phyloP scores from a whole-genome alignment of 2,888 invertebrate species.

The Caenorhabditis sp. region DNA sequence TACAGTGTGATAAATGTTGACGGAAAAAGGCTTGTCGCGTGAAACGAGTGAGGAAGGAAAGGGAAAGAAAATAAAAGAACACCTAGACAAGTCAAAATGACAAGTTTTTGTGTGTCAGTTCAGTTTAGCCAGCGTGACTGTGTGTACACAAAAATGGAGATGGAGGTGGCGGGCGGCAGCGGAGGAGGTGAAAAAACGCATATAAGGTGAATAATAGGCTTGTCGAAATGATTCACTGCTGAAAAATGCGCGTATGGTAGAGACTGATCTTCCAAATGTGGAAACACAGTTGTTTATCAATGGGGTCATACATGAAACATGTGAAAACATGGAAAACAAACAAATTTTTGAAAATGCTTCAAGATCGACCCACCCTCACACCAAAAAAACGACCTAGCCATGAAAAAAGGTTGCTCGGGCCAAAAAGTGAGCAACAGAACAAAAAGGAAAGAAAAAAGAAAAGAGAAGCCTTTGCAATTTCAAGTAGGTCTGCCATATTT shows the following conservation, averaged over 20 bases:
- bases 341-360: too few relatives aligned
- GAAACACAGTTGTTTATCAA: not conserved
- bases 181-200: not conserved
- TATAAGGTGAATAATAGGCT: not conserved
- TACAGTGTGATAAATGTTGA: slow-evolving; percentile 42
- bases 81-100: not conserved
- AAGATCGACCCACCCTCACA: too few relatives aligned
- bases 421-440: too few relatives aligned
- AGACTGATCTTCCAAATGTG: slow-evolving; percentile 4
- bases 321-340: too few relatives aligned
- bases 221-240: slow-evolving; percentile 39
- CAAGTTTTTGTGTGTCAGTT: slow-evolving; percentile 6
- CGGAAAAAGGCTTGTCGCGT: too few relatives aligned
- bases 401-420: not conserved
- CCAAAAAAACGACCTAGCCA: not conserved
- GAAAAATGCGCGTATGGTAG: slow-evolving; percentile 38
- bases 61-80: not conserved
- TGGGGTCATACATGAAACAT: too few relatives aligned
- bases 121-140: slow-evolving; percentile 3
- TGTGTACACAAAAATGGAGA: slow-evolving; percentile 11
- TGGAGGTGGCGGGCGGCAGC: not conserved
- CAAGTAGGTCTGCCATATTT: slow-evolving; percentile 8
- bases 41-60: not conserved
- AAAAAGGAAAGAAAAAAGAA: not conserved
- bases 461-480: slow-evolving; percentile 5